Conservation (phyloP, 1,140 invertebrate species). For the Apis cerana region DNA sequence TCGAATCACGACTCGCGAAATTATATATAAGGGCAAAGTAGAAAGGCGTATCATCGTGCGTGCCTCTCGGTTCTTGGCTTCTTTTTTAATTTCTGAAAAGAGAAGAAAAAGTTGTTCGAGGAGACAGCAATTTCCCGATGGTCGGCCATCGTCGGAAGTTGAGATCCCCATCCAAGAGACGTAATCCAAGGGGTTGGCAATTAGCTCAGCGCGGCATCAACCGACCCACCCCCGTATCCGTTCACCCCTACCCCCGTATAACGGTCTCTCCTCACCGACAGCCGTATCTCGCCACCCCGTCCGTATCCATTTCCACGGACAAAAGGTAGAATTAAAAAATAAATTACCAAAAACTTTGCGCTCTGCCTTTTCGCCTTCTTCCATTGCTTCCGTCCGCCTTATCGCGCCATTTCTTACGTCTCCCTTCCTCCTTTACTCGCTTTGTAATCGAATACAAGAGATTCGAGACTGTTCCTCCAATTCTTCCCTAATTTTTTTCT, state of each 20-base stretch:
- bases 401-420: conserved; percentile 11
- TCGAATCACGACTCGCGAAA: too few species aligned
- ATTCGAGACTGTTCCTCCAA: neutral
- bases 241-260: conserved; percentile 54
- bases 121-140: conserved; percentile 56
- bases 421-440: neutral
- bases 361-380: conserved; percentile 8
- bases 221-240: conserved; percentile 38
- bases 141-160: conserved; percentile 57
- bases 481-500: neutral
- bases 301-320: conserved; percentile 48
- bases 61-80: neutral
- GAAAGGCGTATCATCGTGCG: too few species aligned
- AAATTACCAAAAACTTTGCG: conserved; percentile 62
- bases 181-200: conserved; percentile 72
- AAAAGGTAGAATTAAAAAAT: conserved; percentile 74
- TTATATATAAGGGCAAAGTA: too few species aligned
- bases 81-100: conserved; percentile 50
- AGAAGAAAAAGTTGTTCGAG: conserved; percentile 23
- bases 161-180: conserved; percentile 70
- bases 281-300: conserved; percentile 48
- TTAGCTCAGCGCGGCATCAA: conserved; percentile 70
- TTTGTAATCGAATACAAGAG: conserved; percentile 4
- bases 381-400: conserved; percentile 7
- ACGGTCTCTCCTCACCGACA: conserved; percentile 51